phyloP scores from a whole-genome alignment of 53 echinoderm and acorn worm species.

The Paelopatides confundens region DNA sequence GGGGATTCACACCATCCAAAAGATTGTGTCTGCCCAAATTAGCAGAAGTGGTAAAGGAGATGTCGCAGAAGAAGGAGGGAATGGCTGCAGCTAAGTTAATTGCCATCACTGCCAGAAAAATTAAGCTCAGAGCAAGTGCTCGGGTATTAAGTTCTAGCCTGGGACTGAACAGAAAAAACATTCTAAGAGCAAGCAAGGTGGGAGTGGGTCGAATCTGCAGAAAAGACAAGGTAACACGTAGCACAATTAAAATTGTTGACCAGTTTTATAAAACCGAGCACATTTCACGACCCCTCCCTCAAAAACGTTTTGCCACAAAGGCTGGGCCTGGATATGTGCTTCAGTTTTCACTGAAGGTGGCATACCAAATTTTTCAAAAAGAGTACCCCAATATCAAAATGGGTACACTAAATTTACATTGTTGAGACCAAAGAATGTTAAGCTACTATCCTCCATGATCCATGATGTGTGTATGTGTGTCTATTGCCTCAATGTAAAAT shows the following conservation, averaged over 20 bases:
- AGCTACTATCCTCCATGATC: conserved; percentile 4
- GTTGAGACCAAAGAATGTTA: neutral
- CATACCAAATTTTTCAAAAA: conserved; percentile 21
- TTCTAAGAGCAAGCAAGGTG: conserved; percentile 10
- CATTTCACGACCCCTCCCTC: conserved; percentile 20
- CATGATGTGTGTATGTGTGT: conserved; percentile 21
- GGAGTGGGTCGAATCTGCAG: conserved; percentile 23
- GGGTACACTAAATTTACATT: conserved; percentile 30
- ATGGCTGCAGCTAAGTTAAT: conserved; percentile 3
- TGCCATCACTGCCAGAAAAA: neutral
- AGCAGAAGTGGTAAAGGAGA: neutral
- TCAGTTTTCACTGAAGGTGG: conserved; percentile 16
- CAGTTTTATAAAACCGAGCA: conserved; percentile 24
- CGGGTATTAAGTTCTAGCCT: neutral
- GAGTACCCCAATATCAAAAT: conserved; percentile 28
- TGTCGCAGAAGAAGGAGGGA: neutral
- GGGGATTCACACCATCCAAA: neutral
- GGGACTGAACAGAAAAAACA: conserved; percentile 10
- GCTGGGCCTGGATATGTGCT: conserved; percentile 35
- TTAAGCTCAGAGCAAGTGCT: neutral
- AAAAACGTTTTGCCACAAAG: conserved; percentile 10
- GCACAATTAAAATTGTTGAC: conserved; percentile 1
- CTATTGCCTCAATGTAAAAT: conserved; percentile 15
- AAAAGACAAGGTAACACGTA: conserved; percentile 18
- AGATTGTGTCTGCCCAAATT: neutral